Percentiles rank a stretch among this genome's conserved stretches.
phyloP scores from a whole-genome alignment of 2,113 vertebrate species.

The Ceyx margarethae region DNA sequence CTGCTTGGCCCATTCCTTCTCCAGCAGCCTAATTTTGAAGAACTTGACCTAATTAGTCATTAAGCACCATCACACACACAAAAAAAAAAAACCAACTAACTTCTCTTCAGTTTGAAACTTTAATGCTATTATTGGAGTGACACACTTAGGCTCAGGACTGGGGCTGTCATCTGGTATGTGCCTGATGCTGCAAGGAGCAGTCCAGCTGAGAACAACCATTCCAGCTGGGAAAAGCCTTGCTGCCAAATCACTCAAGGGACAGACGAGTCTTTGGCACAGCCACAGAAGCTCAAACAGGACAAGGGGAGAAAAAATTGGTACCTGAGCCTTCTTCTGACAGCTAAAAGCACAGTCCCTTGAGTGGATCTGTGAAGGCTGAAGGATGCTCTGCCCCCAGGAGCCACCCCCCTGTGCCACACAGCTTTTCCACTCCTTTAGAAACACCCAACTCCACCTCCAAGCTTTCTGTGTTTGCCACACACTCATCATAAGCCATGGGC shows the following conservation, averaged over 20 bases:
- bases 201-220: neutral
- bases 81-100: neutral
- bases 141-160: slow-evolving; percentile 43
- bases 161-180: neutral
- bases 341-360: fast-evolving
- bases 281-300: neutral
- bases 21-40: slow-evolving; percentile 67
- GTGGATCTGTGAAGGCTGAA: neutral
- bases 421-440: neutral
- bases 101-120: slow-evolving; percentile 29
- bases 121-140: slow-evolving; percentile 56
- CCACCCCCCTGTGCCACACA: neutral
- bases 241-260: neutral
- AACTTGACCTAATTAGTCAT: slow-evolving; percentile 77
- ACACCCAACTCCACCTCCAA: neutral
- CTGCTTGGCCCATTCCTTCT: neutral
- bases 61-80: slow-evolving; percentile 4
- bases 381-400: fast-evolving
- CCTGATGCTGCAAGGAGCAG: fast-evolving
- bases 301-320: neutral
- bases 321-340: neutral
- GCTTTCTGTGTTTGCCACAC: neutral
- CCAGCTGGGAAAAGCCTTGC: neutral
- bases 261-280: neutral
- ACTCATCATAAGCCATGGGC: neutral